Percentiles rank a stretch among this genome's conserved stretches.
phyloP scores from a whole-genome alignment of 1,140 invertebrate genomes.

The Cotesia glomerata region DNA sequence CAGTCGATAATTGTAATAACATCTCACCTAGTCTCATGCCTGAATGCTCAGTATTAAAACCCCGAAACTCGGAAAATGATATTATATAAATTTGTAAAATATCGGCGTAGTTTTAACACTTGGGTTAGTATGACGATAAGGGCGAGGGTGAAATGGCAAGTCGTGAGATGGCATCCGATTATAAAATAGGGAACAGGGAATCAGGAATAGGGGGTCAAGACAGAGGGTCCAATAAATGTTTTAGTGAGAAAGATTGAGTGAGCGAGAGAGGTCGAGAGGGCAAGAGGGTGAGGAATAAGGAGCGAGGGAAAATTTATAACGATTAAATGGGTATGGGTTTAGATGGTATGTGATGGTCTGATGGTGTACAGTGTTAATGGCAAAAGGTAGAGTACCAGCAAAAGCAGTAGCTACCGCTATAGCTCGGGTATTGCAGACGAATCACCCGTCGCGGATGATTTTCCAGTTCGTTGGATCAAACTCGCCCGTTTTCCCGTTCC shows the following conservation, averaged over 20 bases:
- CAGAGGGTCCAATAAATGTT: neutral
- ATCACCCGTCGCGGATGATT: conserved; percentile 41
- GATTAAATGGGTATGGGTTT: neutral
- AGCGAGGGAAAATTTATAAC: neutral
- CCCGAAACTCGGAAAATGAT: neutral
- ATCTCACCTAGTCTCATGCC: too few species aligned
- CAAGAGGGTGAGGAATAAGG: neutral
- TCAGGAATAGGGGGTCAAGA: neutral
- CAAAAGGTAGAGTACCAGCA: conserved; percentile 23
- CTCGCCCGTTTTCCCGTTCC: conserved; percentile 24
- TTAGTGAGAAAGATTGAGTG: too few species aligned
- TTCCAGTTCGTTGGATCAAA: conserved; percentile 39
- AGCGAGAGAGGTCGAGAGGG: neutral
- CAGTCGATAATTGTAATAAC: too few species aligned
- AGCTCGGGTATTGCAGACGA: conserved; percentile 30
- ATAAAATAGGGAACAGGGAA: neutral
- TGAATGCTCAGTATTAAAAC: neutral
- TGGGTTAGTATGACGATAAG: conserved; percentile 28
- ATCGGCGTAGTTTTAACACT: conserved; percentile 22
- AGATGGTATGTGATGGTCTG: neutral
- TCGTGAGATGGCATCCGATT: neutral
- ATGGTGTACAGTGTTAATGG: conserved; percentile 25
- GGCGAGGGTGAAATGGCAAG: neutral
- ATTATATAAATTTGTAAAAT: neutral
- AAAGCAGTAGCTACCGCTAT: conserved; percentile 7